phyloP scores from a whole-genome alignment of 2,888 invertebrate species.

The Drosophila paracracens region DNA sequence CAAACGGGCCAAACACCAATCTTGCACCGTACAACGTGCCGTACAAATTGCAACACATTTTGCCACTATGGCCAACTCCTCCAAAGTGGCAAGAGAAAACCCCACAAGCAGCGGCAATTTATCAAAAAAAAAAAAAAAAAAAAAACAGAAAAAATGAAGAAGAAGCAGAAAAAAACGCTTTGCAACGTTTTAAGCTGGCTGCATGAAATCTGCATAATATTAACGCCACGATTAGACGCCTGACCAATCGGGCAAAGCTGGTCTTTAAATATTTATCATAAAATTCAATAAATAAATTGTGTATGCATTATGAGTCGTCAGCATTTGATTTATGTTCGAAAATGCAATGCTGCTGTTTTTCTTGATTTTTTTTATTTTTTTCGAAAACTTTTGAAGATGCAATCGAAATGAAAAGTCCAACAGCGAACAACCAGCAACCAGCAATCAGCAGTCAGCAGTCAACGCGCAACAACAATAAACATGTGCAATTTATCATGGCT shows the following conservation, averaged over 20 bases:
- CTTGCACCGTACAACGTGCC: constrained; percentile 21
- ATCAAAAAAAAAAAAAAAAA: constrained; percentile 47
- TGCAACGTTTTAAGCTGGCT: constrained; percentile 66
- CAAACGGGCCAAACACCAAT: constrained; percentile 19
- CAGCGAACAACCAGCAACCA: constrained; percentile 21
- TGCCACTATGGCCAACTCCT: constrained; percentile 38
- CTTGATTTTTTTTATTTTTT: constrained; percentile 1
- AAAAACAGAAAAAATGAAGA: constrained; percentile 6
- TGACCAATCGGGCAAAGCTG: constrained; percentile 43
- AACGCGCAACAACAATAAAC: constrained; percentile 41
- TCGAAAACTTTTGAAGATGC: constrained; percentile 48
- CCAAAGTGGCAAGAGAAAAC: constrained; percentile 36
- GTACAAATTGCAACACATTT: constrained; percentile 59
- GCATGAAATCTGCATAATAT: constrained; percentile 77
- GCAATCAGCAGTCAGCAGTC: constrained; percentile 29
- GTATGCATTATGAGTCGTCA: constrained; percentile 67
- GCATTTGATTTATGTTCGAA: constrained; percentile 70
- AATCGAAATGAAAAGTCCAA: constrained; percentile 58
- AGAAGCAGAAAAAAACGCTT: constrained; percentile 45
- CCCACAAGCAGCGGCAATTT: constrained; percentile 60
- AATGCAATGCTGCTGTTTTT: constrained; percentile 50
- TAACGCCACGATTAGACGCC: constrained; percentile 63
- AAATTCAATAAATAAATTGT: constrained; percentile 69
- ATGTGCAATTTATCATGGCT: constrained; percentile 71
- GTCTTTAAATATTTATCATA: constrained; percentile 40